phyloP scores from a whole-genome alignment of 2,888 invertebrate genomes.

The Enoplolaimus lenunculus region DNA sequence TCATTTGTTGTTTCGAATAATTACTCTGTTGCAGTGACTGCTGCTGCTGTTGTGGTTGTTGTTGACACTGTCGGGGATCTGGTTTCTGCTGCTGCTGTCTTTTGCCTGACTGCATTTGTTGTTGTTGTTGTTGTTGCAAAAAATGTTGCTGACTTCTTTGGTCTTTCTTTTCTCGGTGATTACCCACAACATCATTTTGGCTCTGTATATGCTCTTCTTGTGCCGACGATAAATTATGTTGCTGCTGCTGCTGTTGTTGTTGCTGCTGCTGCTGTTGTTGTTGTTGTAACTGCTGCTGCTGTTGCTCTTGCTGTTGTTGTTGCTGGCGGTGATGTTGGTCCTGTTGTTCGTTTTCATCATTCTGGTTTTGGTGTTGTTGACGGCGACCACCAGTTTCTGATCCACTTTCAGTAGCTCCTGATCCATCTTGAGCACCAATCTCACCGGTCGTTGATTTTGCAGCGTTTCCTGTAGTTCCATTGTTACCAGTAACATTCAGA shows the following conservation, averaged over 20 bases:
- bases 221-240: background rate
- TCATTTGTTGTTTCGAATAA: background rate
- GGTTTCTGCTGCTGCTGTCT: conserved; percentile 6
- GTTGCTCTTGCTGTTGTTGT: background rate
- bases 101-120: background rate
- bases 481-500: too few relatives aligned
- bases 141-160: background rate
- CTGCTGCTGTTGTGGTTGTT: background rate
- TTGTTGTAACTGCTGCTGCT: background rate
- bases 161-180: too few relatives aligned
- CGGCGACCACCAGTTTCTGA: too few relatives aligned
- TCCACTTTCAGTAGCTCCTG: too few relatives aligned
- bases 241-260: background rate
- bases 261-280: conserved; percentile 13
- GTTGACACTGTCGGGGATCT: background rate
- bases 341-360: too few relatives aligned
- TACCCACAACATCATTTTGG: too few relatives aligned
- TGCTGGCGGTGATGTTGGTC: background rate
- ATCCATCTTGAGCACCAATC: too few relatives aligned
- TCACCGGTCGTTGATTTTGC: too few relatives aligned
- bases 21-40: background rate
- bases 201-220: background rate
- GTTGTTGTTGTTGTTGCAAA: conserved; percentile 8
- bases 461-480: too few relatives aligned
- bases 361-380: conserved; percentile 4